Conservation (phyloP, 1,140 invertebrate species). For the Zaprionus nigranus region DNA sequence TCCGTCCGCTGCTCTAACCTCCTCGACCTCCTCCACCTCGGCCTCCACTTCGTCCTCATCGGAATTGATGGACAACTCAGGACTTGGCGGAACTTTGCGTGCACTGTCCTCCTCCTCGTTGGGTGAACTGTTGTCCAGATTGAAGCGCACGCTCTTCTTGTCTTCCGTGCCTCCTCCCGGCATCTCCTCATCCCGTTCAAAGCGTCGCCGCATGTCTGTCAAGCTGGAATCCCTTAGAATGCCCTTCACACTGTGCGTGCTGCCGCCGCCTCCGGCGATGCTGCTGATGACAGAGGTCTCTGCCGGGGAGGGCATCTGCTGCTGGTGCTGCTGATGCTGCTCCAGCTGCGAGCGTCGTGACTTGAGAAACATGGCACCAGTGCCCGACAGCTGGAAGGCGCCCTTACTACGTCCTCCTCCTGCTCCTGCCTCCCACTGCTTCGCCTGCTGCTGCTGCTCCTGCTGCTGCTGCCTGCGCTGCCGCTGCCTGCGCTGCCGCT, state of each 20-base stretch:
- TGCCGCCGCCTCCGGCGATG: background rate
- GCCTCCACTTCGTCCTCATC: slow-evolving; percentile 55
- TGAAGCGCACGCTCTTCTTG: slow-evolving; percentile 89
- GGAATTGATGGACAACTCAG: slow-evolving; percentile 52
- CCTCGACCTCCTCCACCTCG: slow-evolving; percentile 43
- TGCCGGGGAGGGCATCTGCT: slow-evolving; percentile 7
- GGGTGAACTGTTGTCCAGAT: slow-evolving; percentile 84
- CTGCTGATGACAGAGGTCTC: slow-evolving; percentile 4
- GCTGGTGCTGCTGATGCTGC: slow-evolving; percentile 22
- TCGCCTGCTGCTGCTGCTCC: background rate
- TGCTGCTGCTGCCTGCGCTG: slow-evolving; percentile 3
- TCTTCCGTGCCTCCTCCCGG: slow-evolving; percentile 40
- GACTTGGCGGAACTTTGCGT: slow-evolving; percentile 41
- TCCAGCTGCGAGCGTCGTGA: slow-evolving; percentile 76
- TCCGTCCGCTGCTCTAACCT: too few species aligned
- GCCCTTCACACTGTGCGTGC: slow-evolving; percentile 85
- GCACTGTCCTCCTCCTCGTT: slow-evolving; percentile 13
- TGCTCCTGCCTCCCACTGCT: background rate
- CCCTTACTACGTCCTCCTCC: slow-evolving; percentile 40
- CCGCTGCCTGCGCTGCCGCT: background rate
- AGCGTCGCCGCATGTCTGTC: slow-evolving; percentile 85
- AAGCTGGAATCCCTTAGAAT: slow-evolving; percentile 89
- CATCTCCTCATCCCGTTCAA: slow-evolving; percentile 53
- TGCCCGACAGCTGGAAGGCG: slow-evolving; percentile 65
- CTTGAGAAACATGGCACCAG: slow-evolving; percentile 89